Evolutionary conservation across 2,797 vertebrate genomes (phyloP).

Genomic region (Alcedo quadribrachys): DNA sequence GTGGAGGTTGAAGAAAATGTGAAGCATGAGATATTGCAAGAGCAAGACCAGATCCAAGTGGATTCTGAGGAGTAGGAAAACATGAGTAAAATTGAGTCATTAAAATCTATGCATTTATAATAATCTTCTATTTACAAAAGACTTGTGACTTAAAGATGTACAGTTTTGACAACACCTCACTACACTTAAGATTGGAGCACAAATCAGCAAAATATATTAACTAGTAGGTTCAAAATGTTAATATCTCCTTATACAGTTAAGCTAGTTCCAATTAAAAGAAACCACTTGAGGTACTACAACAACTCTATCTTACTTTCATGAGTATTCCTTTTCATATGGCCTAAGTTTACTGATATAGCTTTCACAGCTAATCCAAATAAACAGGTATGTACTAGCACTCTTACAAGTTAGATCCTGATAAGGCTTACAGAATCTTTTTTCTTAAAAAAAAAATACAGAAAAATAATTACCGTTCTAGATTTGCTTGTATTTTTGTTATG

Average conservation of each 20-base stretch:
- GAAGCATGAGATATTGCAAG: slow-evolving; percentile 98
- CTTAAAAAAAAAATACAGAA: background rate
- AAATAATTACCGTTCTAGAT: slow-evolving; percentile 88
- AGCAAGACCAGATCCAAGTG: slow-evolving; percentile 93
- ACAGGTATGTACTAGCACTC: background rate
- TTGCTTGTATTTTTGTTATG: slow-evolving; percentile 94
- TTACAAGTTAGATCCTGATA: background rate
- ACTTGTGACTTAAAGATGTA: background rate
- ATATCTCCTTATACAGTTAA: background rate
- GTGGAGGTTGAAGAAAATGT: slow-evolving; percentile 97
- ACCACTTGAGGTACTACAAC: background rate
- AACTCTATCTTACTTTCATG: background rate
- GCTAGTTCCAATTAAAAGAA: background rate
- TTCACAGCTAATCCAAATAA: background rate
- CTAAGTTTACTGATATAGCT: background rate
- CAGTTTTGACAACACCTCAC: background rate
- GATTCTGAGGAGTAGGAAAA: slow-evolving; percentile 81
- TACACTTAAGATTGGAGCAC: background rate
- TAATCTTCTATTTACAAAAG: background rate
- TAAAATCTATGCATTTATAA: background rate
- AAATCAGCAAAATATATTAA: background rate
- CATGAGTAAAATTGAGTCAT: slow-evolving; percentile 13
- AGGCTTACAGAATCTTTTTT: background rate
- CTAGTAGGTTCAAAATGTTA: background rate
- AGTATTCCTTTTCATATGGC: background rate